Evolutionary conservation across 2,113 vertebrate species (phyloP).

Genomic region (Callorhinus ursinus): DNA sequence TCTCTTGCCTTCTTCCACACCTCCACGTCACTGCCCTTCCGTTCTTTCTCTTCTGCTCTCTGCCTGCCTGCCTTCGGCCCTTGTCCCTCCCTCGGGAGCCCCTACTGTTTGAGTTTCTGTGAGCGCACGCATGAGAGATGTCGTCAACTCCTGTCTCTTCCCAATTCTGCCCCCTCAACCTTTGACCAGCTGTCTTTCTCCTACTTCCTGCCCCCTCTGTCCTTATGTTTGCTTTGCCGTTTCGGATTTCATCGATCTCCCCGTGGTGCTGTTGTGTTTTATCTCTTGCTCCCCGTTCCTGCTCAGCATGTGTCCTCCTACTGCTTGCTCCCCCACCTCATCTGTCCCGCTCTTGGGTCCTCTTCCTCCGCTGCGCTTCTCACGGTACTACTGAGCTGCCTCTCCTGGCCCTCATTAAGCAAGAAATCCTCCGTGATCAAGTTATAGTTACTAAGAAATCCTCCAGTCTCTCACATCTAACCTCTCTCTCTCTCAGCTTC

Average conservation of each 20-base stretch:
- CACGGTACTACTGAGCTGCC: neutral
- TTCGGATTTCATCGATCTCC: neutral
- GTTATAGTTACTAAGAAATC: neutral
- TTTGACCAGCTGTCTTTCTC: constrained; percentile 75
- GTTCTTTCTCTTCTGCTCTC: neutral
- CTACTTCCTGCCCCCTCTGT: constrained; percentile 58
- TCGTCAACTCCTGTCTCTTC: constrained; percentile 32
- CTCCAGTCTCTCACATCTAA: neutral
- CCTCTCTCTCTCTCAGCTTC: neutral
- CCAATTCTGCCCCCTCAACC: constrained; percentile 71
- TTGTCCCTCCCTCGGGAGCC: neutral
- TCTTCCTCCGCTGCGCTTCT: neutral
- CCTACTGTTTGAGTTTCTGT: neutral
- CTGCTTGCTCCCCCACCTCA: neutral
- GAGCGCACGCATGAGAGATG: constrained; percentile 13
- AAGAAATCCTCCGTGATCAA: neutral
- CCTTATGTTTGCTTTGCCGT: constrained; percentile 73
- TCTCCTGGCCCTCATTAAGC: neutral
- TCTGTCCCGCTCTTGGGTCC: neutral
- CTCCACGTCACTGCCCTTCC: neutral
- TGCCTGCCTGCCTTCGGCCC: neutral
- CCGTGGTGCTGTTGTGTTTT: neutral
- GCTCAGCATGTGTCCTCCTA: neutral
- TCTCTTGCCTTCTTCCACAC: neutral
- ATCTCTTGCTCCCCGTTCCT: neutral